phyloP scores from a whole-genome alignment of 2,888 invertebrate species.

The Platyscelio sp. region DNA sequence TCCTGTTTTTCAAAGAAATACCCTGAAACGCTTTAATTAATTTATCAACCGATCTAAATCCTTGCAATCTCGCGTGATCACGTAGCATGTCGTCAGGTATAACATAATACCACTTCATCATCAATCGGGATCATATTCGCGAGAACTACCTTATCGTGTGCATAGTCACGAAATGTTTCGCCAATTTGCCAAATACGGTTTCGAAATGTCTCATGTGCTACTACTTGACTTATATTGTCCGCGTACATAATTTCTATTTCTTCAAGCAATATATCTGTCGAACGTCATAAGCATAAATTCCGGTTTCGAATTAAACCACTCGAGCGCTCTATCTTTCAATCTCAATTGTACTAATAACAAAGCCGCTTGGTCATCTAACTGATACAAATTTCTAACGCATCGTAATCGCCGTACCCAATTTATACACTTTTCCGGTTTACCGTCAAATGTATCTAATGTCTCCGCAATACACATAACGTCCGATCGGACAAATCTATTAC shows the following conservation, averaged over 20 bases:
- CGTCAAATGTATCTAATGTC: neutral
- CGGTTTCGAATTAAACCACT: conserved; percentile 15
- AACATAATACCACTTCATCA: neutral
- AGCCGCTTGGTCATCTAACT: neutral
- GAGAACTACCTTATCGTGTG: conserved; percentile 9
- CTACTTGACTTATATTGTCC: neutral
- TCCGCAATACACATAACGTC: conserved; percentile 11
- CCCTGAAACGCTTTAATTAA: neutral
- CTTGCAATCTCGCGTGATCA: neutral
- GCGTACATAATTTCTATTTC: neutral
- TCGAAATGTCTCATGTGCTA: neutral
- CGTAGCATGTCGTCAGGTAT: neutral
- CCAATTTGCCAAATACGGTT: conserved; percentile 4
- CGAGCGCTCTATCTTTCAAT: neutral
- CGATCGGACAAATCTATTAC: neutral
- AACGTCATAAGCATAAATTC: neutral
- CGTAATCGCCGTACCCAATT: conserved; percentile 8
- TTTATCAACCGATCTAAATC: neutral
- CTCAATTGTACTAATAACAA: neutral
- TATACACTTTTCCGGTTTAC: conserved; percentile 1
- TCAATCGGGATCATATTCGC: neutral
- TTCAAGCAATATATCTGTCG: neutral
- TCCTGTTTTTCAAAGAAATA: too few relatives aligned
- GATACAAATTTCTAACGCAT: neutral
- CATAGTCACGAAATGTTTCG: conserved; percentile 7